Evolutionary conservation across 2,113 vertebrate genomes (phyloP).

Genomic region (Macrotis lagotis): DNA sequence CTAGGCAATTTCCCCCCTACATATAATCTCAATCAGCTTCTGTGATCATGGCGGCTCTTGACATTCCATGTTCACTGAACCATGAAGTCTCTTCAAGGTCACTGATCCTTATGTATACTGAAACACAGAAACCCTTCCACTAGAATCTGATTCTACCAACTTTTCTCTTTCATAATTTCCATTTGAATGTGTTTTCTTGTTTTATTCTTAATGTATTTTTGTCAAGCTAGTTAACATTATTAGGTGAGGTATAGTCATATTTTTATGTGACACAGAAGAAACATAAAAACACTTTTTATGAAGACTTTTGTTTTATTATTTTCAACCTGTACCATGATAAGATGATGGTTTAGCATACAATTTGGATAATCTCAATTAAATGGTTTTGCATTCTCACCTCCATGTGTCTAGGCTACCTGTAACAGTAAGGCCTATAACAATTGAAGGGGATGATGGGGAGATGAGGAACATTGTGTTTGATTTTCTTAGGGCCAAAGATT

Average conservation of each 20-base stretch:
- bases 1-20: neutral
- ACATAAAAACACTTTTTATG: conserved; percentile 44
- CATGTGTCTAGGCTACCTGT: neutral
- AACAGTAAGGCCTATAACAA: neutral
- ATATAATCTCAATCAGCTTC: neutral
- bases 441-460: neutral
- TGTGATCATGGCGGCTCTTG: neutral
- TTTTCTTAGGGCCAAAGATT: neutral
- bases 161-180: neutral
- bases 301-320: conserved; percentile 66
- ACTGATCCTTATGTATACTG: neutral
- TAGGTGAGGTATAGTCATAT: neutral
- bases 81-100: neutral
- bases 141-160: neutral
- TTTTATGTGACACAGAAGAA: neutral
- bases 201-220: neutral
- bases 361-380: neutral
- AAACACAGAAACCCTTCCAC: neutral
- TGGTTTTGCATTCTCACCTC: neutral
- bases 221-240: neutral
- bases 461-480: neutral
- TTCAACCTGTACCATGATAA: conserved; percentile 55
- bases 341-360: neutral
- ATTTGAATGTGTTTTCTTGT: neutral
- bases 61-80: neutral